Conservation (phyloP, 2,888 invertebrate species). For the Erynnis tages region DNA sequence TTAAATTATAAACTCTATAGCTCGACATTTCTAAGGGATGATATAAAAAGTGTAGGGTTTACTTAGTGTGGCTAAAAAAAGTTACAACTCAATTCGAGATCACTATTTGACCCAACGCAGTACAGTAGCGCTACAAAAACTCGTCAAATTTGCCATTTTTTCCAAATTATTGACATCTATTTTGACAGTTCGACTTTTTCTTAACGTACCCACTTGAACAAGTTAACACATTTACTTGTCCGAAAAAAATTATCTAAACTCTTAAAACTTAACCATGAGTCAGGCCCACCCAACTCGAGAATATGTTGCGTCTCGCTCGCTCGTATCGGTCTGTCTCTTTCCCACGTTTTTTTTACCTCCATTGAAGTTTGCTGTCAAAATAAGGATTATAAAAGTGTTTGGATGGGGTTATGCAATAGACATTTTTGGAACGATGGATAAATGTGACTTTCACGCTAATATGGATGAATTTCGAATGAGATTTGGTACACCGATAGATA, state of each 20-base stretch:
- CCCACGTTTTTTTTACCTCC: constrained; percentile 56
- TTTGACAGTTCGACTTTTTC: constrained; percentile 40
- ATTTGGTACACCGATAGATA: too few relatives aligned
- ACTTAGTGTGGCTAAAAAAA: too few relatives aligned
- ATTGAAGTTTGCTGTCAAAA: constrained; percentile 80
- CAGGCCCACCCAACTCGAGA: constrained; percentile 73
- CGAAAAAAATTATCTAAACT: constrained; percentile 50
- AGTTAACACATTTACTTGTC: constrained; percentile 29
- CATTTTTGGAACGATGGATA: too few relatives aligned
- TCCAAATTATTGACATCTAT: constrained; percentile 12
- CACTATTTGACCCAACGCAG: too few relatives aligned
- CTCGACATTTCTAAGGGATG: too few relatives aligned
- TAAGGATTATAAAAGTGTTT: constrained; percentile 78
- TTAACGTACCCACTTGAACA: constrained; percentile 48
- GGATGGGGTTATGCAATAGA: constrained; percentile 58
- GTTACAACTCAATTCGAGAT: too few relatives aligned
- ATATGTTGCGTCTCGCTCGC: constrained; percentile 41
- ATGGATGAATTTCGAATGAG: too few relatives aligned
- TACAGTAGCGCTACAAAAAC: too few relatives aligned
- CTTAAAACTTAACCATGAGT: constrained; percentile 52
- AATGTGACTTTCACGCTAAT: too few relatives aligned
- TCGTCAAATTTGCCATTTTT: not conserved
- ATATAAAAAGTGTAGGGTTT: too few relatives aligned
- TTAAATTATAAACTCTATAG: too few relatives aligned
- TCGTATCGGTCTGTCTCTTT: constrained; percentile 48